Evolutionary conservation across 2,113 vertebrate species (phyloP), one percentile per base, ranked within the genome.

Genomic region (Raja brachyura): DNA sequence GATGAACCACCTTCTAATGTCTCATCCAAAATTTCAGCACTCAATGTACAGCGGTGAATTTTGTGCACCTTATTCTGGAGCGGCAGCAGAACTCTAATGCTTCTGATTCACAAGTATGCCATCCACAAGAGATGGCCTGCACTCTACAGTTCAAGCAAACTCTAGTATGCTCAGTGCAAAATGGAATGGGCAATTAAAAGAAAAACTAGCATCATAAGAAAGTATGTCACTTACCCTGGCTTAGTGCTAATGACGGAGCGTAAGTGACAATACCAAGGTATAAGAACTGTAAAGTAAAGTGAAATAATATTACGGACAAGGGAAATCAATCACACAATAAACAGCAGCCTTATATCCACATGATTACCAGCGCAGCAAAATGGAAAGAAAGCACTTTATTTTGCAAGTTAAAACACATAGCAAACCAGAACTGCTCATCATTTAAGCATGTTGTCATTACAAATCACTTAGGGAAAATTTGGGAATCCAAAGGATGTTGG

Each of bases 201-300:
- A 48, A 88, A 68, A 90, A 3, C 31, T 70, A 48, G 31, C 20
- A 16, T 90, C 86, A 48, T 3, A 48, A 70, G 20, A 70, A 70
- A 90, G 70, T 63, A 13, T 90, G 33, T n/a, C 20, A 90, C 66
- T 73, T 90, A 68, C 88, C 88, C 56, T 90, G 88, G 68, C 88
- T 90, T 25, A 90, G 33, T 90, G 88, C 88, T 73, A 90, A 90
- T 90, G 88, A 90, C 9, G 88, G 88, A 9, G 88, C 88, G 39
- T 90, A 90, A 9, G 66, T 90, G 31, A 90, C 88, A n/a, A 90
- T 70, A 18, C 88, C 88, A 73, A 90, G 88, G 48, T 90, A 90
- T 20, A 90, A 13, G 66, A 73, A 73, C 88, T 90, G 66, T 31
- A 90, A 70, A 90, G 88, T 70, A 70, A 90, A 20, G 70, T 0